A percentile compares a stretch with the other conserved stretches of the same genome.
Evolutionary conservation across 2,113 vertebrate genomes (phyloP).

Genomic region (Semicossyphus pulcher): DNA sequence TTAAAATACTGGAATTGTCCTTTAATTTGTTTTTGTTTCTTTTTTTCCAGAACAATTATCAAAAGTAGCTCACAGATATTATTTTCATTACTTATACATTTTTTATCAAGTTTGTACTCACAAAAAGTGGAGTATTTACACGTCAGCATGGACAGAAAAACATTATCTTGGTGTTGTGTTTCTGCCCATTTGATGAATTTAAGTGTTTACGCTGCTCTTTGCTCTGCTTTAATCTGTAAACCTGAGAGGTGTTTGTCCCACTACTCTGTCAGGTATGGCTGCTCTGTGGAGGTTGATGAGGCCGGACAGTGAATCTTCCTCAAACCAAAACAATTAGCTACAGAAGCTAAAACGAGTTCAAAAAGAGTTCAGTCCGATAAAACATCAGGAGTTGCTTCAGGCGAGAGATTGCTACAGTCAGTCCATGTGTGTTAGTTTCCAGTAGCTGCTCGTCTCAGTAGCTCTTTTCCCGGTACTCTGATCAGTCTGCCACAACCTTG

Average conservation of each 20-base stretch:
- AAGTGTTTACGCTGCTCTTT: neutral
- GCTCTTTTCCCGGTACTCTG: slow-evolving; percentile 71
- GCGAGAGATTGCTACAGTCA: neutral
- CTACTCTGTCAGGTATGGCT: neutral
- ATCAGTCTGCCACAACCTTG: slow-evolving; percentile 68
- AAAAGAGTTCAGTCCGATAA: too few species aligned
- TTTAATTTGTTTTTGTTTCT: too few species aligned
- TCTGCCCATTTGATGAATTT: neutral
- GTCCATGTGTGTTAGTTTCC: slow-evolving; percentile 28
- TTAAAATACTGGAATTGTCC: too few species aligned
- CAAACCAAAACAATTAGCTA: neutral
- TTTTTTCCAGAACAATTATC: too few species aligned
- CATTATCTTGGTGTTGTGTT: neutral
- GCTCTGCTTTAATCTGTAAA: neutral
- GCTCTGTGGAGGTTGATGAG: neutral
- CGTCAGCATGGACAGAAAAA: neutral
- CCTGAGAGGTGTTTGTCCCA: too few species aligned
- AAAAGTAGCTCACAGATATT: too few species aligned
- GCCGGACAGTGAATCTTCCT: neutral
- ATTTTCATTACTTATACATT: too few species aligned
- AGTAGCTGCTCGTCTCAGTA: slow-evolving; percentile 54
- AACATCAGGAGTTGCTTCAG: neutral
- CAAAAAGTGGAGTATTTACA: too few species aligned
- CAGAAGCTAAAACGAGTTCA: neutral
- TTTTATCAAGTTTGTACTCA: too few species aligned